These are phyloP conservation scores for Chloropsis cyanopogon DNA, from an alignment of 2,113 vertebrate genomes.

Conservation along the genomic window DNA sequence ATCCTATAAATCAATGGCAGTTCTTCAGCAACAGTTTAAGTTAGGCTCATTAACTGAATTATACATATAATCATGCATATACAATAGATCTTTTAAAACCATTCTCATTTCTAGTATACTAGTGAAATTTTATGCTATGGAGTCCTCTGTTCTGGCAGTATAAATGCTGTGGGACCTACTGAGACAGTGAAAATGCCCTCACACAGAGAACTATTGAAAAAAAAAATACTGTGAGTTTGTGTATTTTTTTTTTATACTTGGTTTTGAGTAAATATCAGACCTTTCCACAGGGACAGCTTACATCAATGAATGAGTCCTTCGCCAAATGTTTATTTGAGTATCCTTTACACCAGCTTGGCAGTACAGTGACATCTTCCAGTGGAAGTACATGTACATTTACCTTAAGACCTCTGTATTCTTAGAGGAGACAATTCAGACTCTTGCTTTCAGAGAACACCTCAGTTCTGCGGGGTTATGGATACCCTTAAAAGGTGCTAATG, in stretches of 20 bases:
- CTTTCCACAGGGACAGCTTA: neutral
- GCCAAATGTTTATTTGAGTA: neutral
- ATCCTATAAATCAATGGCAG: neutral
- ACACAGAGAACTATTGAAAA: neutral
- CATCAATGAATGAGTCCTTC: neutral
- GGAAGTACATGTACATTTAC: neutral
- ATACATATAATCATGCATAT: neutral
- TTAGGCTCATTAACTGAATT: neutral
- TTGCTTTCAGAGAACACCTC: neutral
- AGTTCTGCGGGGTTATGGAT: neutral
- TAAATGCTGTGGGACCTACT: neutral
- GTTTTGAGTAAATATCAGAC: neutral
- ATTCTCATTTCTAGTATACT: neutral
- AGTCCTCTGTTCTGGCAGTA: neutral
- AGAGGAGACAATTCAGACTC: neutral
- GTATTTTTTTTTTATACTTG: neutral
- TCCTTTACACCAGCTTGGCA: neutral
- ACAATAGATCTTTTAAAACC: neutral
- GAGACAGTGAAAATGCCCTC: neutral
- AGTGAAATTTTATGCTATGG: neutral
- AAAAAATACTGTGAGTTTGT: neutral
- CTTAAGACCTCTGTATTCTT: neutral
- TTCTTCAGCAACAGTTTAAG: neutral
- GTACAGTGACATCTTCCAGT: neutral
- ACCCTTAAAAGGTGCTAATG: neutral